These are phyloP conservation scores for Lamproptera curius DNA, from an alignment of 2,888 invertebrate species.

Conservation along the genomic window DNA sequence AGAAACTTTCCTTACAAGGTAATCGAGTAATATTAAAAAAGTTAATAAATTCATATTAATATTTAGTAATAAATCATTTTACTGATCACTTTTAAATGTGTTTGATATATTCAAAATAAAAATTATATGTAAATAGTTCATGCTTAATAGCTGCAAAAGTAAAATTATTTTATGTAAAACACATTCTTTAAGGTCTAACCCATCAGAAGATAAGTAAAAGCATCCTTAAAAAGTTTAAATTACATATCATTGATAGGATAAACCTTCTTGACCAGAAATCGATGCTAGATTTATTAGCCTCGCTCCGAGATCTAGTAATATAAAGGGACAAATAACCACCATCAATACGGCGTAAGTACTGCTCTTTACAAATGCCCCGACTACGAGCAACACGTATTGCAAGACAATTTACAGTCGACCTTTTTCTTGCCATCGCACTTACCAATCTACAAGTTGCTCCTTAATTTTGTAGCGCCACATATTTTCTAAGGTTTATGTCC, in stretches of 20 bases:
- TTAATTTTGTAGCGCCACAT: conserved; percentile 20
- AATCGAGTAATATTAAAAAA: background rate
- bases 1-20: too few species aligned
- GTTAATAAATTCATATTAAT: background rate
- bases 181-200: background rate
- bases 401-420: conserved; percentile 36
- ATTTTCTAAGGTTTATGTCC: conserved; percentile 23
- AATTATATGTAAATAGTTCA: background rate
- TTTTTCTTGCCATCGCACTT: conserved; percentile 28
- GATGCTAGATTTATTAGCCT: conserved; percentile 5
- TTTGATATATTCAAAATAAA: background rate
- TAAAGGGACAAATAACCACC: conserved; percentile 34
- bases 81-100: background rate
- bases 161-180: background rate
- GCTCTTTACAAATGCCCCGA: conserved; percentile 36
- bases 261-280: conserved; percentile 7
- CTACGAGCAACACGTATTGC: conserved; percentile 33
- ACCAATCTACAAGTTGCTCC: conserved; percentile 35
- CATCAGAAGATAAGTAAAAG: background rate
- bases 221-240: conserved; percentile 1
- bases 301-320: conserved; percentile 22
- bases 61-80: background rate
- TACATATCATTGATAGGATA: conserved; percentile 5
- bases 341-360: conserved; percentile 35
- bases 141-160: background rate